Evolutionary conservation across 1,140 invertebrate species (phyloP), one percentile per base, ranked within the genome.

Genomic region (Lordiphosa collinella): DNA sequence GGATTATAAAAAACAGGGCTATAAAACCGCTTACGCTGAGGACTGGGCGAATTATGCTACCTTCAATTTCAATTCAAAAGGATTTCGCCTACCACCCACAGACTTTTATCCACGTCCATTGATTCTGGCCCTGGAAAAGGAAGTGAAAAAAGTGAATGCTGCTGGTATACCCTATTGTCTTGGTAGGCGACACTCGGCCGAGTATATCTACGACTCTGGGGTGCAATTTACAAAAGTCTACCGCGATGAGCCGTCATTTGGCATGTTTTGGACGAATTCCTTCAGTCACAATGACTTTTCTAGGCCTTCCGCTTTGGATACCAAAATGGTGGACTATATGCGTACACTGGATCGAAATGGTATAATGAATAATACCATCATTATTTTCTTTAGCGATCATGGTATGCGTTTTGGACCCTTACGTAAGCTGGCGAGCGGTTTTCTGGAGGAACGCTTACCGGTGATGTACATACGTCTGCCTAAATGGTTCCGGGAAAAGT

Each of bases 381-480:
- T 98, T 0, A 90, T 98, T 8, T 92, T 98, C 18, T 91, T 97
- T 60, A 97, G 96, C 67, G 98, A 99, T 88, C 98, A 99, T 89
- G 97, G 98, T 0, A 94, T 96, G 82, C 88, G 98, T 16, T 98
- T 95, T 90, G 97, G 97, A 3, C 86, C 89, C 5, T 92, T 97
- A 13, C 87, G 95, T 10, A 88, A 92, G 44, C 48, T 88, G 36
- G n/a, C 58, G 68, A 92, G 93, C 50, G 97, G 97, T 0, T 93
- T 76, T 94, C 88, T 91, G 96, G 97, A 99, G 88, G 97, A 98
- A 85, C 89, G 96, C 25, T 88, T 98, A 22, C 97, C 97, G 0
- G 94, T 97, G 65, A 90, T 96, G 10, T 94, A 94, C 63, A 89
- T 98, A 1, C 91, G 93, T 51, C 56, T 98, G 2, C 97, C 97